Evolutionary conservation across 1,140 invertebrate genomes (phyloP).

Genomic region (Protaetia brevitarsis): DNA sequence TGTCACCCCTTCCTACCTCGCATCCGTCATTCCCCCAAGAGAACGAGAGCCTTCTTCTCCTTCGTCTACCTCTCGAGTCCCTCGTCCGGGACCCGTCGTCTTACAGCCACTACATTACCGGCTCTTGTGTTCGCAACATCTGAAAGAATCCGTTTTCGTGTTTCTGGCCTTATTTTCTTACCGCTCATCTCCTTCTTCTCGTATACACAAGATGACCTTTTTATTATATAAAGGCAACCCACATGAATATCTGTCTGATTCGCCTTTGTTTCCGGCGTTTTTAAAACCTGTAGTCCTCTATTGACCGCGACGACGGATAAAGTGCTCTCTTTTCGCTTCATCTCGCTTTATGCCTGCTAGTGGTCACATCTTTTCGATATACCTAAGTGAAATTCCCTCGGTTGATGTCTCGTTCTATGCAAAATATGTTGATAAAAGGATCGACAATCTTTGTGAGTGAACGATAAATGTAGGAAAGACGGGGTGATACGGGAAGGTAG

Average conservation of each 20-base stretch:
- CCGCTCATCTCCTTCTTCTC: neutral
- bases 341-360: neutral
- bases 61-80: slow-evolving; percentile 3
- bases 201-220: slow-evolving; percentile 5
- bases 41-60: slow-evolving; percentile 32
- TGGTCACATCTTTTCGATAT: neutral
- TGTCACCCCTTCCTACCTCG: slow-evolving; percentile 35
- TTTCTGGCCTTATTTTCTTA: slow-evolving; percentile 22
- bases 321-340: neutral
- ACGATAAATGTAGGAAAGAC: too few species aligned
- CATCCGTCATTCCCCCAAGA: slow-evolving; percentile 35
- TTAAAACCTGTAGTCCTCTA: neutral
- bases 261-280: slow-evolving; percentile 10
- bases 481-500: too few species aligned
- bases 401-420: too few species aligned
- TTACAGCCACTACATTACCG: slow-evolving; percentile 22
- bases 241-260: slow-evolving; percentile 19
- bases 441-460: too few species aligned
- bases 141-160: slow-evolving; percentile 21
- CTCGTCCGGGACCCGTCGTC: neutral
- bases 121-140: slow-evolving; percentile 22
- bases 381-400: neutral
- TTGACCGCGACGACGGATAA: slow-evolving; percentile 1
- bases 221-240: slow-evolving; percentile 21
- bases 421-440: too few species aligned